Percentiles rank a stretch among this genome's conserved stretches.
These are phyloP conservation scores for Dipodomys ordii DNA, from an alignment of 2,113 vertebrate species.

Conservation along the genomic window DNA sequence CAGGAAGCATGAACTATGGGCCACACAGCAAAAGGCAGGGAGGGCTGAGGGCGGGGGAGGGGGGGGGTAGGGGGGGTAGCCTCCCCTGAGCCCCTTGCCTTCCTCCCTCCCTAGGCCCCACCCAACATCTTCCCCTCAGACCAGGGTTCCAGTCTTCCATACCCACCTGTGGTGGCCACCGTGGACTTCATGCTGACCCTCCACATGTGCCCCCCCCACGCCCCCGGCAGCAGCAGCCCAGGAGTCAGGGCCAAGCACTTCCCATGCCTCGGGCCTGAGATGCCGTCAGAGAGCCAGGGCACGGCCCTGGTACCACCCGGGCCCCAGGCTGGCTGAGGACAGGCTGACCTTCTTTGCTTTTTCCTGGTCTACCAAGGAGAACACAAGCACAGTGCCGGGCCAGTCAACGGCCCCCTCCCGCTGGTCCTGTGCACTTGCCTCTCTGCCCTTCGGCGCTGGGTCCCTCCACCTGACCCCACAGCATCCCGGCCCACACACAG, in stretches of 20 bases:
- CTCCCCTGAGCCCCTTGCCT: rapidly evolving
- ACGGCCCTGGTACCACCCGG: not conserved
- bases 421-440: no score
- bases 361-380: no score
- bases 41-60: not conserved
- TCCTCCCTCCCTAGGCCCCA: no score
- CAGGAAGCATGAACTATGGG: not conserved
- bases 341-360: not conserved
- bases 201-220: not conserved
- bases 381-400: no score
- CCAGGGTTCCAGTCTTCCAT: not conserved
- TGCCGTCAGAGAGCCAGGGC: not conserved
- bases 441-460: no score
- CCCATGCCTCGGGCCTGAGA: not conserved
- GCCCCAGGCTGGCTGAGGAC: not conserved
- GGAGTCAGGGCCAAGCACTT: not conserved
- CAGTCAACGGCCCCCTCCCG: no score
- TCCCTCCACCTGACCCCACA: no score
- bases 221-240: not conserved
- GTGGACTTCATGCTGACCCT: not conserved
- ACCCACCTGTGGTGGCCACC: not conserved
- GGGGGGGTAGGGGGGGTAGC: no score
- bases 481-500: rapidly evolving
- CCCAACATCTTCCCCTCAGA: not conserved
- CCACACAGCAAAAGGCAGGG: not conserved